Percentiles rank a stretch among this genome's conserved stretches.
Evolutionary conservation across 2,888 invertebrate genomes (phyloP).

Genomic region (Spialia ferax): DNA sequence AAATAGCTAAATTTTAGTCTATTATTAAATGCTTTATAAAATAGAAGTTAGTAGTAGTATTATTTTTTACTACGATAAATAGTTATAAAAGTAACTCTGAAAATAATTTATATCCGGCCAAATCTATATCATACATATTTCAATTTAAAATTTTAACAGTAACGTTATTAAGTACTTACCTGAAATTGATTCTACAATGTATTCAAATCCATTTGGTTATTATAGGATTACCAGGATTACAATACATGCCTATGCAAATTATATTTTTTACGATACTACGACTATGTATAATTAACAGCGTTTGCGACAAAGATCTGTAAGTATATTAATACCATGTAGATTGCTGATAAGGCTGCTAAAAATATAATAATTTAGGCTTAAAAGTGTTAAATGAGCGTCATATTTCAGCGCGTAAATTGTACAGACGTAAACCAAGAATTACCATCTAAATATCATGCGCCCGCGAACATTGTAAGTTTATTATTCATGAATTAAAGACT

Average conservation of each 20-base stretch:
- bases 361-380: slow-evolving; percentile 23
- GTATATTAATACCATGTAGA: slow-evolving; percentile 20
- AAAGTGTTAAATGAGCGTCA: slow-evolving; percentile 27
- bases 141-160: too few species aligned
- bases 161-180: not conserved
- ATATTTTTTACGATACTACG: not conserved
- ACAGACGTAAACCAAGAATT: slow-evolving; percentile 25
- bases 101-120: too few species aligned
- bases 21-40: too few species aligned
- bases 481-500: slow-evolving; percentile 27
- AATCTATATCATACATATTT: too few species aligned
- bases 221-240: not conserved
- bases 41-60: too few species aligned
- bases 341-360: slow-evolving; percentile 20
- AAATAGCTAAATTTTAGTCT: too few species aligned
- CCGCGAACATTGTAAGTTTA: not conserved
- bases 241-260: not conserved
- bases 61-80: too few species aligned
- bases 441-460: slow-evolving; percentile 27
- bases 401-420: slow-evolving; percentile 21
- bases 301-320: slow-evolving; percentile 13
- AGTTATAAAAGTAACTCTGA: too few species aligned
- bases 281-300: slow-evolving; percentile 9
- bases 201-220: not conserved
- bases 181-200: not conserved